Base-by-base conservation (phyloP, 2,888 invertebrate species). In the Augochlorella aurata region DNA sequence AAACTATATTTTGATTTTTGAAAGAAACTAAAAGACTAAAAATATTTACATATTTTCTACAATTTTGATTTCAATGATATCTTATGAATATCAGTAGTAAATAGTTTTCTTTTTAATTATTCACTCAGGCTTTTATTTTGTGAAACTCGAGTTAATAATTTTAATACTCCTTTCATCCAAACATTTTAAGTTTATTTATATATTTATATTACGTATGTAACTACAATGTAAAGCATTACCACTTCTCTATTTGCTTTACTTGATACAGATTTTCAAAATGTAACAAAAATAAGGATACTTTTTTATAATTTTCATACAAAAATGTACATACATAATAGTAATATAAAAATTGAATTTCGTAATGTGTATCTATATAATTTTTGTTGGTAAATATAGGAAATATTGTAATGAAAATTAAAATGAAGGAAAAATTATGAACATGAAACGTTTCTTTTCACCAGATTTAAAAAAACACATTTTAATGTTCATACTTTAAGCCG, bases 401-500 rank as follows among this genome's bases (percentile, higher is more conserved):
- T 45, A 52, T 52, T 52, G 18, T 44, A 16, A 67, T 3, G 9
- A 44, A 8, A 45, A 24, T 67, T 54, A 24, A 16, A 47, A 10
- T n/a, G 8, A 24, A 47, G 4, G 10, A 45, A 66, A 8, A 66
- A 44, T 12, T 14, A 54, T n/a, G 21, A 0, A 21, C 14, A 12
- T 9, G 21, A 9, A 21, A 63, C 29, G 10, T 73, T n/a, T 18
- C 18, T 29, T 29, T 24, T 14, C 9, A 2, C 1, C 21, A 12
- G 44, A 66, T 18, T 68, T 52, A 4, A 74, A 67, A 44, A n/a
- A 44, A 21, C 21, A 14, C 18, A 18, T 49, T 75, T 70, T 10
- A 24, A 52, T 16, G n/a, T 12, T 54, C 38, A 52, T 54, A 54
- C 47, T 49, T 81, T 63, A 83, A 77, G 74, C 77, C 68, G 77